These are phyloP conservation scores for Sceliomorpha sp. DNA, from an alignment of 2,888 invertebrate genomes.

Conservation along the genomic window DNA sequence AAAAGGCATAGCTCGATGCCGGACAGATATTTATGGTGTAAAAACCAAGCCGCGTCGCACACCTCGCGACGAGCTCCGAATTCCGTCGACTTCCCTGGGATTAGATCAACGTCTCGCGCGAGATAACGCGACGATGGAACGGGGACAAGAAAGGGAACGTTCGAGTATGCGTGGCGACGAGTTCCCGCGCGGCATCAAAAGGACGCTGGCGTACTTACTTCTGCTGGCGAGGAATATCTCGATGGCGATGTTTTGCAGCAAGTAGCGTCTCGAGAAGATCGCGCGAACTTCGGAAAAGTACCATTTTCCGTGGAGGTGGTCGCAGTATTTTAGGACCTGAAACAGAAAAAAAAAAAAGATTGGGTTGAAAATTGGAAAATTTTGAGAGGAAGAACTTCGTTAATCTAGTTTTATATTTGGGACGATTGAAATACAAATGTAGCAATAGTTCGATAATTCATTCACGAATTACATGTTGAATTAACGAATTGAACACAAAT, in stretches of 20 bases:
- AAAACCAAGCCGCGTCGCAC: constrained; percentile 67
- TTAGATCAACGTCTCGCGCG: constrained; percentile 68
- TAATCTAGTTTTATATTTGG: background rate
- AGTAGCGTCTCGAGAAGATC: constrained; percentile 97
- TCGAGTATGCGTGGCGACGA: constrained; percentile 23
- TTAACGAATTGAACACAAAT: background rate
- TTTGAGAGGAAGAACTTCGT: background rate
- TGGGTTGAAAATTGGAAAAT: constrained; percentile 1
- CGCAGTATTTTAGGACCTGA: constrained; percentile 98
- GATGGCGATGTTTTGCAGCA: constrained; percentile 97
- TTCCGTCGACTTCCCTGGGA: constrained; percentile 63
- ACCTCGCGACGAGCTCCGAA: constrained; percentile 69
- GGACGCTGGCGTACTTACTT: constrained; percentile 85
- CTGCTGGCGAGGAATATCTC: constrained; percentile 99
- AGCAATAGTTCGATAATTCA: background rate
- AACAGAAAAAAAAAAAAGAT: constrained; percentile 72
- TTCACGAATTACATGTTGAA: background rate
- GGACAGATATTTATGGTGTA: constrained; percentile 74
- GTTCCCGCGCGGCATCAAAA: constrained; percentile 1
- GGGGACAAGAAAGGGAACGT: constrained; percentile 68
- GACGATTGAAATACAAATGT: background rate
- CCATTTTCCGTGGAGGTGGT: constrained; percentile 99
- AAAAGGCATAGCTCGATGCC: constrained; percentile 70
- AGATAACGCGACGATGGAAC: constrained; percentile 67
- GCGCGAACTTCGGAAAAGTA: constrained; percentile 99